Conservation (phyloP, 2,113 vertebrate species). For the Hymenochirus boettgeri region DNA sequence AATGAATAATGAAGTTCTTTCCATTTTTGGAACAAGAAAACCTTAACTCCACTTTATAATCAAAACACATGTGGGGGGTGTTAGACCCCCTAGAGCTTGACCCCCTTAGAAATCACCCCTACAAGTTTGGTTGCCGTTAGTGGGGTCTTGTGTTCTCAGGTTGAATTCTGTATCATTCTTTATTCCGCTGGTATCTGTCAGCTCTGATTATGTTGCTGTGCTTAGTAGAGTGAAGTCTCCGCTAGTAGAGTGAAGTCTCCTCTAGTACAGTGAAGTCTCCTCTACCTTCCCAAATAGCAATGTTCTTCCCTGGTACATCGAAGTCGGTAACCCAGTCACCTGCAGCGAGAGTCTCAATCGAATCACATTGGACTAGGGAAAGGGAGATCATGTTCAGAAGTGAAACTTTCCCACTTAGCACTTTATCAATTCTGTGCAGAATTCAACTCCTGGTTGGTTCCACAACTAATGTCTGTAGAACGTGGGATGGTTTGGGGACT, state of each 20-base stretch:
- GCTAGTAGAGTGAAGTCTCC: constrained; percentile 4
- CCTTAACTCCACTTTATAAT: too few relatives aligned
- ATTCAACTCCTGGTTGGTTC: constrained; percentile 5
- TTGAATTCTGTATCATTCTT: constrained; percentile 28
- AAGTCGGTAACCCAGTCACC: constrained; percentile 32
- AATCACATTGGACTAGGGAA: not conserved
- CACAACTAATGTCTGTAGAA: too few relatives aligned
- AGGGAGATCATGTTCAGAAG: constrained; percentile 4
- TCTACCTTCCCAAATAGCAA: constrained; percentile 1
- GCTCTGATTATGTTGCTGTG: constrained; percentile 14
- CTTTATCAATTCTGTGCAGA: constrained; percentile 2
- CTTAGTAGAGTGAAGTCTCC: constrained; percentile 15
- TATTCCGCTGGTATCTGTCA: constrained; percentile 39
- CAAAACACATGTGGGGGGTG: too few relatives aligned
- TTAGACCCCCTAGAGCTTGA: too few relatives aligned
- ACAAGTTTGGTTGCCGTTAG: too few relatives aligned
- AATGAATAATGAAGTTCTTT: too few relatives aligned
- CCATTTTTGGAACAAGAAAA: too few relatives aligned
- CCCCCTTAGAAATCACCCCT: too few relatives aligned
- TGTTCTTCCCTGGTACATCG: constrained; percentile 14
- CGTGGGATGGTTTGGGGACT: too few relatives aligned
- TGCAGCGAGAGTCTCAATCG: not conserved
- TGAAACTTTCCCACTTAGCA: constrained; percentile 5
- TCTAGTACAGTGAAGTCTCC: constrained; percentile 4
- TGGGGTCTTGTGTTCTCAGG: not conserved